These are phyloP conservation scores for Trichopria drosophilae DNA, from an alignment of 2,888 invertebrate genomes.

Conservation along the genomic window DNA sequence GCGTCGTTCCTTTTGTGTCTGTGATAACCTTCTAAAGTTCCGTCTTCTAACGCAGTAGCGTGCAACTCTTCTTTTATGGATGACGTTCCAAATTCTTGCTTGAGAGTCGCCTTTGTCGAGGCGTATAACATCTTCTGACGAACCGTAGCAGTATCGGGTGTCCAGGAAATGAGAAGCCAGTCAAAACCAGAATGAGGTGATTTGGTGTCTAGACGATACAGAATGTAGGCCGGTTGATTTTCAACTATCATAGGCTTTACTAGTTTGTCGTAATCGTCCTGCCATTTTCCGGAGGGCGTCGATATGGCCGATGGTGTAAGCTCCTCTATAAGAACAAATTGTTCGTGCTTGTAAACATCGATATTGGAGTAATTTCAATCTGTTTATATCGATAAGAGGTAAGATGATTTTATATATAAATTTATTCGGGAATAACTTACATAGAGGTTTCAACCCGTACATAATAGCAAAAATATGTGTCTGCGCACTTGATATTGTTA, in stretches of 20 bases:
- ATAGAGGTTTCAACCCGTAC: too few species aligned
- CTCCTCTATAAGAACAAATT: conserved; percentile 76
- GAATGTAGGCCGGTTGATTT: conserved; percentile 86
- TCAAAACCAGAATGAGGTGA: conserved; percentile 78
- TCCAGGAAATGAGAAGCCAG: conserved; percentile 94
- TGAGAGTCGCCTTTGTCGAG: conserved; percentile 95
- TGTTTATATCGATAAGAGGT: neutral
- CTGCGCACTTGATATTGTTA: too few species aligned
- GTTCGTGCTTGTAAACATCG: too few species aligned
- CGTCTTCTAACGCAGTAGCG: conserved; percentile 82
- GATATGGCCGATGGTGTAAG: conserved; percentile 68
- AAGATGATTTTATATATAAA: neutral
- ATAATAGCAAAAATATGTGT: too few species aligned
- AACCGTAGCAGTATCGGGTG: conserved; percentile 87
- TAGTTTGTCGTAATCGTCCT: conserved; percentile 80
- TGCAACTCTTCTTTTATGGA: conserved; percentile 94
- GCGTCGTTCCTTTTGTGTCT: conserved; percentile 75
- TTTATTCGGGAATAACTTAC: neutral
- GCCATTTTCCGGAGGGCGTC: conserved; percentile 76
- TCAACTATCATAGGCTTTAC: conserved; percentile 72
- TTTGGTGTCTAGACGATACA: conserved; percentile 76
- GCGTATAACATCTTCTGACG: conserved; percentile 98
- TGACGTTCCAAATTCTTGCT: conserved; percentile 92
- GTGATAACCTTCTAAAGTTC: conserved; percentile 78
- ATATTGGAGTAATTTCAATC: too few species aligned